phyloP scores from a whole-genome alignment of 2,113 vertebrate genomes.

The Anarrhichthys ocellatus region DNA sequence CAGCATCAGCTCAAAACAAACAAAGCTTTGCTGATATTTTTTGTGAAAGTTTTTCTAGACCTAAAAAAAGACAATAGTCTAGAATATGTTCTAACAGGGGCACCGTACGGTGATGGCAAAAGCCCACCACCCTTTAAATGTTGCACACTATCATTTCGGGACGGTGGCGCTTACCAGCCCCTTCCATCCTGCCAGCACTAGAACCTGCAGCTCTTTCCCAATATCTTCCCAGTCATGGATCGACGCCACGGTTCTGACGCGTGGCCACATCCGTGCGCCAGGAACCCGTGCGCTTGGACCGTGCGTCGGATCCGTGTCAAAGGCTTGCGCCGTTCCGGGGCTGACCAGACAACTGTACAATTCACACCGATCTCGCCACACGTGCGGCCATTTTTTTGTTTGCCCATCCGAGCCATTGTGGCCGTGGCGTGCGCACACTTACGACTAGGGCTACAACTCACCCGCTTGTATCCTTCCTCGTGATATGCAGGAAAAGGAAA shows the following conservation, averaged over 20 bases:
- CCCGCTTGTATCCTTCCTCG: slow-evolving; percentile 15
- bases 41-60: slow-evolving; percentile 27
- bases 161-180: slow-evolving; percentile 2
- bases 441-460: slow-evolving; percentile 14
- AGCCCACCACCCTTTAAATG: slow-evolving; percentile 22
- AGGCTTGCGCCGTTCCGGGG: neutral
- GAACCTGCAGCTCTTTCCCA: slow-evolving; percentile 24
- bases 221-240: slow-evolving; percentile 1
- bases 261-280: slow-evolving; percentile 30
- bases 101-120: neutral
- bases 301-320: slow-evolving; percentile 54
- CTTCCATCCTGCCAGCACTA: slow-evolving; percentile 24
- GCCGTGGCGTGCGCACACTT: slow-evolving; percentile 40
- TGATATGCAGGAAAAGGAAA: neutral
- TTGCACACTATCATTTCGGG: slow-evolving; percentile 34
- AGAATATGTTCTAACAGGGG: neutral
- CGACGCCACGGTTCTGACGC: slow-evolving; percentile 36
- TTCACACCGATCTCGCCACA: slow-evolving; percentile 62
- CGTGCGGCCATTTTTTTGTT: slow-evolving; percentile 83
- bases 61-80: neutral
- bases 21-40: neutral
- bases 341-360: slow-evolving; percentile 44
- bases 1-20: neutral
- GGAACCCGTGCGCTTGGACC: slow-evolving; percentile 33
- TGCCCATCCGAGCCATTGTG: slow-evolving; percentile 67